phyloP scores from a whole-genome alignment of 2,888 invertebrate genomes.

The Polia nebulosa region DNA sequence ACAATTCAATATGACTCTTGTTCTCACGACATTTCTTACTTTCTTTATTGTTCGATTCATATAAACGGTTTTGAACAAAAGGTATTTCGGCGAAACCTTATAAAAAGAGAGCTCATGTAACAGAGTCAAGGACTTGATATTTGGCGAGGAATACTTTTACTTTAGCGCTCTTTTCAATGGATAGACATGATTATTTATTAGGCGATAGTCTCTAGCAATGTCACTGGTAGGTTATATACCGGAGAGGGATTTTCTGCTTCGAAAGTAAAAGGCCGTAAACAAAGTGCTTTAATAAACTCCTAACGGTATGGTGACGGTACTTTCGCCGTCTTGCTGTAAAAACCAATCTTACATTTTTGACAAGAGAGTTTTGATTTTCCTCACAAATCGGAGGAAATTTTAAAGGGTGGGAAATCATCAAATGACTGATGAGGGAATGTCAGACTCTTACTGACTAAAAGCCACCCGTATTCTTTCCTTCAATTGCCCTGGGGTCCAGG shows the following conservation, averaged over 20 bases:
- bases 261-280: not conserved
- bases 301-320: slow-evolving; percentile 1
- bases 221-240: not conserved
- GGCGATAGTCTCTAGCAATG: not conserved
- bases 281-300: not conserved
- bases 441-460: too few species aligned
- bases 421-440: too few species aligned
- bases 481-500: too few species aligned
- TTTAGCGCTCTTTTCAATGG: slow-evolving; percentile 18
- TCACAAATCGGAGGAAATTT: not conserved
- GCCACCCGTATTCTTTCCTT: too few species aligned
- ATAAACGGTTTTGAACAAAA: slow-evolving; percentile 10
- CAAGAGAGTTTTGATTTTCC: not conserved
- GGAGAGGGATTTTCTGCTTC: not conserved
- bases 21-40: not conserved
- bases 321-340: not conserved
- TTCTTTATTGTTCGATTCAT: not conserved
- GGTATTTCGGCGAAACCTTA: slow-evolving; percentile 25
- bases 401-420: too few species aligned
- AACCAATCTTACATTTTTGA: not conserved
- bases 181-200: slow-evolving; percentile 18
- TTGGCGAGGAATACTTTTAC: slow-evolving; percentile 25
- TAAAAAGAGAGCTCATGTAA: slow-evolving; percentile 32
- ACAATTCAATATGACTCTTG: not conserved
- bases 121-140: slow-evolving; percentile 41